A percentile compares a stretch with the other conserved stretches of the same genome.
These are phyloP conservation scores for Eumaeus atala DNA, from an alignment of 1,140 invertebrate genomes.

Conservation along the genomic window DNA sequence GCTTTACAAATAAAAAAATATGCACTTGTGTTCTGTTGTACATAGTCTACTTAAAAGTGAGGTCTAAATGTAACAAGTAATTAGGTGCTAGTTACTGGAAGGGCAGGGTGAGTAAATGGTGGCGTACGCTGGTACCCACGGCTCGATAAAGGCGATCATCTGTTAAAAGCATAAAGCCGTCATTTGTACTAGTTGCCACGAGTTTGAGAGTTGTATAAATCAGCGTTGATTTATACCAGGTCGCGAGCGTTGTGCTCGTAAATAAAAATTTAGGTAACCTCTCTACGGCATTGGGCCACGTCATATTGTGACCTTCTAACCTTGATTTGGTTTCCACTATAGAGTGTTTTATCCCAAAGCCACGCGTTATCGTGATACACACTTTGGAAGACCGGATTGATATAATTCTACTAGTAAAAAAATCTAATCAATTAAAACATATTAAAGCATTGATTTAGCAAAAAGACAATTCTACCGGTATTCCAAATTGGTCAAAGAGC, in stretches of 20 bases:
- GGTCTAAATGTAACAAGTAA: constrained; percentile 41
- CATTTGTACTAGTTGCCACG: constrained; percentile 51
- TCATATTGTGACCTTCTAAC: constrained; percentile 78
- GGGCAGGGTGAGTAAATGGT: constrained; percentile 48
- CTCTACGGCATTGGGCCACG: constrained; percentile 74
- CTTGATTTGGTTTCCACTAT: constrained; percentile 84
- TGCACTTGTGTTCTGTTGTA: constrained; percentile 49
- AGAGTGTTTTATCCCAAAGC: constrained; percentile 71
- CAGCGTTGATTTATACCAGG: constrained; percentile 42
- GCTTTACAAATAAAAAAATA: constrained; percentile 44
- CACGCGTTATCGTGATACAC: constrained; percentile 47
- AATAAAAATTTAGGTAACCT: constrained; percentile 38
- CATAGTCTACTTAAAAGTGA: constrained; percentile 47
- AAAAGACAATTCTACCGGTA: constrained; percentile 42
- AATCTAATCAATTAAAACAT: constrained; percentile 30
- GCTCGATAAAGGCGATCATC: constrained; percentile 61
- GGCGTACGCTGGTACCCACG: constrained; percentile 60
- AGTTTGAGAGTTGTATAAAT: constrained; percentile 43
- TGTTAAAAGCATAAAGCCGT: constrained; percentile 59
- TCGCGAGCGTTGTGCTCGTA: constrained; percentile 41
- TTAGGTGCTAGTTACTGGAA: constrained; percentile 46
- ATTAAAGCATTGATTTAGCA: constrained; percentile 31
- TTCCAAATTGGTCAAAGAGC: constrained; percentile 59
- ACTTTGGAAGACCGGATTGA: constrained; percentile 53
- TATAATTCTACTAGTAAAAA: constrained; percentile 23